Percentiles rank a stretch among this genome's conserved stretches.
Conservation (phyloP, 2,797 vertebrate genomes). For the Smutsia gigantea region DNA sequence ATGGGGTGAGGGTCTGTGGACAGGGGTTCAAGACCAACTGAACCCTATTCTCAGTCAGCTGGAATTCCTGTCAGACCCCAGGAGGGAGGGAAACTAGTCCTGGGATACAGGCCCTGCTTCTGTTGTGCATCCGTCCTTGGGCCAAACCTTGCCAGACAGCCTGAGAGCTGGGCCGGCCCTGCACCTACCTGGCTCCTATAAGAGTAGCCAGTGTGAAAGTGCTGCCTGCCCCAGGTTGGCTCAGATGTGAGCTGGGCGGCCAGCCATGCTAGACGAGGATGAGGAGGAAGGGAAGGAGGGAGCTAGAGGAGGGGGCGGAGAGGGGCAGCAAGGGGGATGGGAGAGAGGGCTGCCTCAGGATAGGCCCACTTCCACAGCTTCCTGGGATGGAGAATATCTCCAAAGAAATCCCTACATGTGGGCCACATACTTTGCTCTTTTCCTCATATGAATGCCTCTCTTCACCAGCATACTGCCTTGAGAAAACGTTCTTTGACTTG, state of each 20-base stretch:
- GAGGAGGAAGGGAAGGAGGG: too few species aligned
- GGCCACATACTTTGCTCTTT: not conserved
- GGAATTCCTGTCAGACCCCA: not conserved
- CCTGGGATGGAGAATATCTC: not conserved
- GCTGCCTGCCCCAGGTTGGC: not conserved
- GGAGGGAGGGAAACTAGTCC: not conserved
- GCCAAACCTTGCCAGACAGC: not conserved
- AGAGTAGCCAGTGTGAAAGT: not conserved
- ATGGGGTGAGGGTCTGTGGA: not conserved
- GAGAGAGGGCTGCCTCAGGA: not conserved
- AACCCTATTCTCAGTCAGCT: not conserved
- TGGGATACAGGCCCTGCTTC: not conserved
- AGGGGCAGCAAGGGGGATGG: not conserved
- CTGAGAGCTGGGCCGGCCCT: not conserved
- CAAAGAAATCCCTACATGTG: not conserved
- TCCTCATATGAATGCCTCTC: not conserved
- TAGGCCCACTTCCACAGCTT: not conserved
- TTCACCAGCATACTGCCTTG: not conserved
- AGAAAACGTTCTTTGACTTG: constrained; percentile 2
- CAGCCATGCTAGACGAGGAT: not conserved
- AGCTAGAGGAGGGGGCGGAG: not conserved
- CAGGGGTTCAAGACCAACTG: not conserved
- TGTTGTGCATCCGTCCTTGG: not conserved
- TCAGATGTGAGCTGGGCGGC: not conserved
- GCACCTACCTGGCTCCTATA: not conserved